phyloP scores from a whole-genome alignment of 2,113 vertebrate genomes.

The Sylvilagus bachmani region DNA sequence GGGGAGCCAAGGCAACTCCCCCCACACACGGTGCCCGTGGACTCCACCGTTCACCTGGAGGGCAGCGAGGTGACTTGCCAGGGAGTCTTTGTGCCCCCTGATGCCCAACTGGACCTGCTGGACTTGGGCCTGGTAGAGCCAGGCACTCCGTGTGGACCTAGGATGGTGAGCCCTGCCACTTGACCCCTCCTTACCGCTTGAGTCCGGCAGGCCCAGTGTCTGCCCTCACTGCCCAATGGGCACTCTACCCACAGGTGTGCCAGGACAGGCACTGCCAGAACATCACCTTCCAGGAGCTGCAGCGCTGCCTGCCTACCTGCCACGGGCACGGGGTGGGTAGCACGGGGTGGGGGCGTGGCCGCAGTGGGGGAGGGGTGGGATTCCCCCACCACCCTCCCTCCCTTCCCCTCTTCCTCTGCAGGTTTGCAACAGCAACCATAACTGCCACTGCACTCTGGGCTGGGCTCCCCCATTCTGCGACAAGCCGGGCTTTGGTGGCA shows the following conservation, averaged over 20 bases:
- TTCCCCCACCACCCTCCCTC: not conserved
- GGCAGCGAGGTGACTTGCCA: slow-evolving; percentile 93
- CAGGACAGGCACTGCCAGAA: slow-evolving; percentile 94
- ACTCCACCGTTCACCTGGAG: slow-evolving; percentile 91
- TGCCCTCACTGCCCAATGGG: not conserved
- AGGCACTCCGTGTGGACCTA: slow-evolving; percentile 95
- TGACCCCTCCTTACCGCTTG: not conserved
- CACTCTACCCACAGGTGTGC: slow-evolving; percentile 91
- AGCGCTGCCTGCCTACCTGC: slow-evolving; percentile 91
- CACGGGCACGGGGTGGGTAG: slow-evolving; percentile 88
- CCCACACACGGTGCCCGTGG: slow-evolving; percentile 92
- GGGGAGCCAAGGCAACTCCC: slow-evolving; percentile 92
- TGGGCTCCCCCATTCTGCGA: slow-evolving; percentile 96
- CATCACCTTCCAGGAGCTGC: slow-evolving; percentile 92
- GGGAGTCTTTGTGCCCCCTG: slow-evolving; percentile 90
- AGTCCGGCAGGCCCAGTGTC: not conserved
- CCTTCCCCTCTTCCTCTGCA: slow-evolving; percentile 75
- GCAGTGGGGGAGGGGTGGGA: too few species aligned
- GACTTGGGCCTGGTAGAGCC: slow-evolving; percentile 95
- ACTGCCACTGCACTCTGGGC: slow-evolving; percentile 94
- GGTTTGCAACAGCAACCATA: slow-evolving; percentile 97
- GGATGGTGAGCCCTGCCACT: slow-evolving; percentile 90
- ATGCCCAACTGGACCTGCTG: slow-evolving; percentile 90
- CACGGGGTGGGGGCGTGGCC: fast-evolving
- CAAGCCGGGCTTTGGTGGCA: slow-evolving; percentile 94